These are phyloP conservation scores for Stenchaetothrips biformis DNA, from an alignment of 2,888 invertebrate genomes.

Conservation along the genomic window DNA sequence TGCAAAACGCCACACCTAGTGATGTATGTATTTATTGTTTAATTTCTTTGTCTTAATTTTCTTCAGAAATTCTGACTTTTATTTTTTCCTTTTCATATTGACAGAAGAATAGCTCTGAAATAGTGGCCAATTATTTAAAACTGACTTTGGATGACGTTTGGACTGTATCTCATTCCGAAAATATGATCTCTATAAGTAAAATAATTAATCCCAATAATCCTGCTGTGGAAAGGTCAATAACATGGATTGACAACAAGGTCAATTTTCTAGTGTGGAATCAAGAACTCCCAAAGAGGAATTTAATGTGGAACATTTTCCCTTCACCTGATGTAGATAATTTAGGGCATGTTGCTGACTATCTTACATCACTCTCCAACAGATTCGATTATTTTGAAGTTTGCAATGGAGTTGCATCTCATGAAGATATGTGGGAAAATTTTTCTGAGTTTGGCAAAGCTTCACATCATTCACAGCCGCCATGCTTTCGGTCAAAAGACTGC, in stretches of 20 bases:
- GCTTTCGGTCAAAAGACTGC: neutral
- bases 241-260: neutral
- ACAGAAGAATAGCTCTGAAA: too few relatives aligned
- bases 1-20: too few relatives aligned
- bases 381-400: neutral
- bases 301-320: neutral
- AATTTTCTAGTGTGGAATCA: neutral
- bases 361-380: neutral
- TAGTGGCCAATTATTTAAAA: neutral
- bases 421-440: neutral
- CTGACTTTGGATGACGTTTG: neutral
- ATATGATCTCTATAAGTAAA: neutral
- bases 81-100: too few relatives aligned
- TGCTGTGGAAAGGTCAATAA: neutral
- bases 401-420: neutral
- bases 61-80: too few relatives aligned
- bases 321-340: neutral
- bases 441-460: neutral
- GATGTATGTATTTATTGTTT: too few relatives aligned
- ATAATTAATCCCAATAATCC: neutral
- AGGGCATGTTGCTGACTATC: neutral
- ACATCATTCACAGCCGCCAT: neutral
- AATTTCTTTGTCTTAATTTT: too few relatives aligned
- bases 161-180: neutral
- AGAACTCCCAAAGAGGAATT: neutral